A percentile compares a stretch with the other conserved stretches of the same genome.
Evolutionary conservation across 2,113 vertebrate species (phyloP).

Genomic region (Proteles cristata): DNA sequence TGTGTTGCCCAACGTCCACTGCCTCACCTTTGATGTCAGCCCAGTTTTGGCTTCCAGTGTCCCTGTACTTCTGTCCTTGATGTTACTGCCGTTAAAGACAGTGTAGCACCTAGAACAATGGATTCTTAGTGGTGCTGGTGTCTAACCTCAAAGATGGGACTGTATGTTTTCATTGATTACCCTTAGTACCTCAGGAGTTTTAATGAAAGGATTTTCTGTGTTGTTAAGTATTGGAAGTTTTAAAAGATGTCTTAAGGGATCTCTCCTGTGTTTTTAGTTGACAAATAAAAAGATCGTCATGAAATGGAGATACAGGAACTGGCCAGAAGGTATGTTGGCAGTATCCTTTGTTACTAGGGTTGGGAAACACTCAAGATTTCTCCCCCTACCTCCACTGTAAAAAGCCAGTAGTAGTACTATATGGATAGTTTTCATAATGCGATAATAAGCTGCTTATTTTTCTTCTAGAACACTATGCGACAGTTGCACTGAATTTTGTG

Average conservation of each 20-base stretch:
- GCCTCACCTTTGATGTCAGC: background rate
- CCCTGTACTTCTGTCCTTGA: background rate
- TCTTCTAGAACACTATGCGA: constrained; percentile 83
- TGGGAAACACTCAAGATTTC: background rate
- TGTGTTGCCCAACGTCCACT: background rate
- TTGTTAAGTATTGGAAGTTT: background rate
- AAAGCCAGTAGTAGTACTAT: background rate
- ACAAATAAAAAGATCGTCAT: constrained; percentile 82
- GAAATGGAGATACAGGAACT: constrained; percentile 85
- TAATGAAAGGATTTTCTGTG: background rate
- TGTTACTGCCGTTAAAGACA: background rate
- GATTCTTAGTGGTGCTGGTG: background rate
- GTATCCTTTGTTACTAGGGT: background rate
- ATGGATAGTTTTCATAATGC: constrained; percentile 3
- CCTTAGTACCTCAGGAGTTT: background rate
- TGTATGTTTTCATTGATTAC: background rate
- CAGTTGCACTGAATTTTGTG: constrained; percentile 83
- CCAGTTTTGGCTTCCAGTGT: background rate
- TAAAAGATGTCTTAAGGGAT: constrained; percentile 1
- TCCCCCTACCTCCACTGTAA: background rate
- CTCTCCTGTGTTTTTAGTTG: constrained; percentile 75
- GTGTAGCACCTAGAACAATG: background rate
- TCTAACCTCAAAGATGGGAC: background rate
- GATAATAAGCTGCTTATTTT: constrained; percentile 37
- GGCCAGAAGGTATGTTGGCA: constrained; percentile 84